Conservation (phyloP, 2,888 invertebrate species). For the Drosophila cognata region DNA sequence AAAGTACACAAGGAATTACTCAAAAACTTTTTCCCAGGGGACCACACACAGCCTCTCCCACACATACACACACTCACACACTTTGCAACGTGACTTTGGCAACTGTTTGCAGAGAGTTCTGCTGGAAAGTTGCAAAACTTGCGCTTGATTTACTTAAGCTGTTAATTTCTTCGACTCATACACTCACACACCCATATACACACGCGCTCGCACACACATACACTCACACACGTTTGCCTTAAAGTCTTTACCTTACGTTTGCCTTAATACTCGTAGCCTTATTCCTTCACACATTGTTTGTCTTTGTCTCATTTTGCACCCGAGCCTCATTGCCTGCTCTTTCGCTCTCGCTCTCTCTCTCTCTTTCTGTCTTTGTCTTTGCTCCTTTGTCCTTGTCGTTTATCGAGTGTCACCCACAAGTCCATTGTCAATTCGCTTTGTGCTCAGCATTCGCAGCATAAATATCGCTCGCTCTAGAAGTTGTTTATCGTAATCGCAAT, state of each 20-base stretch:
- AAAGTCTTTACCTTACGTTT: slow-evolving; percentile 42
- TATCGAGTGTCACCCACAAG: slow-evolving; percentile 38
- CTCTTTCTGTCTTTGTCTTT: slow-evolving; percentile 21
- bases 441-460: slow-evolving; percentile 54
- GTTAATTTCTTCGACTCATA: slow-evolving; percentile 51
- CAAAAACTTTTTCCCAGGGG: slow-evolving; percentile 19
- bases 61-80: not conserved
- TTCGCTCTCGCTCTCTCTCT: slow-evolving; percentile 21
- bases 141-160: slow-evolving; percentile 54
- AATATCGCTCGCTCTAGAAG: slow-evolving; percentile 50
- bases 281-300: slow-evolving; percentile 20
- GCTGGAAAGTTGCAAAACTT: slow-evolving; percentile 45
- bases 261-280: slow-evolving; percentile 47
- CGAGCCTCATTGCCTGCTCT: slow-evolving; percentile 56
- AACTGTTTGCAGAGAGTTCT: slow-evolving; percentile 30
- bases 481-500: slow-evolving; percentile 51
- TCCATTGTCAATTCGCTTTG: slow-evolving; percentile 43
- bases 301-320: slow-evolving; percentile 31
- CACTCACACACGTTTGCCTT: slow-evolving; percentile 13
- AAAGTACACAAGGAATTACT: slow-evolving; percentile 19
- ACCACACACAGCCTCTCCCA: slow-evolving; percentile 1
- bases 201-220: slow-evolving; percentile 10
- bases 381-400: slow-evolving; percentile 25
- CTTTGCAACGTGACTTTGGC: slow-evolving; percentile 55
- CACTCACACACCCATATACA: slow-evolving; percentile 14